These are phyloP conservation scores for Pipistrellus pygmaeus DNA, from an alignment of 2,797 vertebrate species.

Conservation along the genomic window DNA sequence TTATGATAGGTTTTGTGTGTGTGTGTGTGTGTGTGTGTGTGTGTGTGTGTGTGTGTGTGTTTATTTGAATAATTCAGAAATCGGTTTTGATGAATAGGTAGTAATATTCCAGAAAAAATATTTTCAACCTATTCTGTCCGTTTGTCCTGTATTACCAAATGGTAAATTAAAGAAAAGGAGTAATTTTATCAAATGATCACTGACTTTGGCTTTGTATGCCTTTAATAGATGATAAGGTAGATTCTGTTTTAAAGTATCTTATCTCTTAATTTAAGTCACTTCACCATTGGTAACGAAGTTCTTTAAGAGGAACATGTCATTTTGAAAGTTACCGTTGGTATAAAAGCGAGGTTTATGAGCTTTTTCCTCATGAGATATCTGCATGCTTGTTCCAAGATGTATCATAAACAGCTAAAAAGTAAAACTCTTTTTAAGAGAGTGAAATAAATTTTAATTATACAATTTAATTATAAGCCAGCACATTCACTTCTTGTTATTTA, in stretches of 20 bases:
- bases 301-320: background rate
- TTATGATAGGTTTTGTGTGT: background rate
- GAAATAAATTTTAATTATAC: background rate
- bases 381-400: background rate
- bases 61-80: background rate
- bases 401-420: background rate
- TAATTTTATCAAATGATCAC: too few relatives aligned
- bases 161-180: background rate
- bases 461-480: background rate
- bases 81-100: conserved; percentile 5
- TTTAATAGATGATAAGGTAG: background rate
- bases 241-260: background rate
- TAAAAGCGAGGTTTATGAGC: background rate
- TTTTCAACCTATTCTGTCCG: background rate
- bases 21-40: too few relatives aligned
- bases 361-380: background rate
- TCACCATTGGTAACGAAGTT: background rate
- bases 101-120: background rate
- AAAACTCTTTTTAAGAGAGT: background rate
- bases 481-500: conserved; percentile 2
- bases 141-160: background rate
- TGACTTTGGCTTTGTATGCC: background rate
- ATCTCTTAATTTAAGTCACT: background rate
- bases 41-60: too few relatives aligned
- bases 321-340: background rate